Evolutionary conservation across 2,888 invertebrate species (phyloP).

Genomic region (Aphrophora alni): DNA sequence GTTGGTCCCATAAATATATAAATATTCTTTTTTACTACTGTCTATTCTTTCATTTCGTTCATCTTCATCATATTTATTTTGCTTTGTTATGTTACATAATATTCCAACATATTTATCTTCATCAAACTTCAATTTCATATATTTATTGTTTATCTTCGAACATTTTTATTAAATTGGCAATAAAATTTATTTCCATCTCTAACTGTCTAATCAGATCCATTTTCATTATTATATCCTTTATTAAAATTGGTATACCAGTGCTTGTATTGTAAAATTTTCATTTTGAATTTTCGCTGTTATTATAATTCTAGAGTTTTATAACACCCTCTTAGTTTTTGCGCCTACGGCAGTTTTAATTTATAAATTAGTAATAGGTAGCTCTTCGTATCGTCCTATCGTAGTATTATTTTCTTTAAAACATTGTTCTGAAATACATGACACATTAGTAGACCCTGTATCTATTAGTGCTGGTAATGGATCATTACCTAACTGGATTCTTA

Average conservation of each 20-base stretch:
- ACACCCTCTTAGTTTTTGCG: too few species aligned
- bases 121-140: not conserved
- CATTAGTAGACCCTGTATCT: too few species aligned
- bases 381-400: too few species aligned
- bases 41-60: not conserved
- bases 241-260: not conserved
- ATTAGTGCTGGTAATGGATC: too few species aligned
- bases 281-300: too few species aligned
- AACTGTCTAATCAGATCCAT: not conserved
- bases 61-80: not conserved
- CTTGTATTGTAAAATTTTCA: too few species aligned
- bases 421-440: too few species aligned
- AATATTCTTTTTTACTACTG: not conserved
- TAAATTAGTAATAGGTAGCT: too few species aligned
- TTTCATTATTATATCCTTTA: not conserved
- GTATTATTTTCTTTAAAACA: too few species aligned
- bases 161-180: not conserved
- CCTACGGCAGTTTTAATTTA: too few species aligned
- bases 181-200: not conserved
- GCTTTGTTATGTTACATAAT: not conserved
- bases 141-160: not conserved
- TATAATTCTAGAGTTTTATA: too few species aligned
- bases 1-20: not conserved
- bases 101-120: not conserved
- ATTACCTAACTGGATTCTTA: too few species aligned